Conservation (phyloP, 1,140 invertebrate species). For the Papilio polytes region DNA sequence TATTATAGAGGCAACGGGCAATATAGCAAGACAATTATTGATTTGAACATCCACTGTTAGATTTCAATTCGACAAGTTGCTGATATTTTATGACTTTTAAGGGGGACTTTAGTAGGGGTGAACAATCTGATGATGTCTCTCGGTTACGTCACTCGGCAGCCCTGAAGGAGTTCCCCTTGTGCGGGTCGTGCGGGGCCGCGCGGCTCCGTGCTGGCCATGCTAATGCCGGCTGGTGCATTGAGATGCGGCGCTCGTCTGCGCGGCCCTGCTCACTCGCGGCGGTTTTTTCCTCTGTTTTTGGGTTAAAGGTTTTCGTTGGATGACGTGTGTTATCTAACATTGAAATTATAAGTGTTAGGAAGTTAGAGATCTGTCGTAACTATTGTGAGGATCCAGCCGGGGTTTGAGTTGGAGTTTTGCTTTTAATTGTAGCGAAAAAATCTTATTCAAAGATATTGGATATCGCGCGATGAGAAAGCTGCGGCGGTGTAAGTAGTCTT, state of each 20-base stretch:
- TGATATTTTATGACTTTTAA: too few species aligned
- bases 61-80: too few species aligned
- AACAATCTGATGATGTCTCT: neutral
- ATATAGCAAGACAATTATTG: too few species aligned
- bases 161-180: constrained; percentile 35
- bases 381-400: neutral
- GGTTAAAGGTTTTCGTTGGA: constrained; percentile 26
- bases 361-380: constrained; percentile 11
- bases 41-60: too few species aligned
- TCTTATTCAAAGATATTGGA: too few species aligned
- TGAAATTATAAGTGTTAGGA: neutral
- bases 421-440: neutral
- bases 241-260: constrained; percentile 32
- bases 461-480: neutral
- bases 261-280: neutral
- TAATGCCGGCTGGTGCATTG: constrained; percentile 34
- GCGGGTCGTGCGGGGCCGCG: neutral
- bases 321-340: constrained; percentile 14
- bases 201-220: constrained; percentile 36
- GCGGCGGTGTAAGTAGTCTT: neutral
- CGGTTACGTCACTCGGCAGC: constrained; percentile 28
- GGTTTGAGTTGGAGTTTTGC: neutral
- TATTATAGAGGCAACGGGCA: too few species aligned
- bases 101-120: too few species aligned
- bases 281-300: constrained; percentile 32